Conservation (phyloP, 2,113 vertebrate genomes). For the Pachypanchax playfairii region DNA sequence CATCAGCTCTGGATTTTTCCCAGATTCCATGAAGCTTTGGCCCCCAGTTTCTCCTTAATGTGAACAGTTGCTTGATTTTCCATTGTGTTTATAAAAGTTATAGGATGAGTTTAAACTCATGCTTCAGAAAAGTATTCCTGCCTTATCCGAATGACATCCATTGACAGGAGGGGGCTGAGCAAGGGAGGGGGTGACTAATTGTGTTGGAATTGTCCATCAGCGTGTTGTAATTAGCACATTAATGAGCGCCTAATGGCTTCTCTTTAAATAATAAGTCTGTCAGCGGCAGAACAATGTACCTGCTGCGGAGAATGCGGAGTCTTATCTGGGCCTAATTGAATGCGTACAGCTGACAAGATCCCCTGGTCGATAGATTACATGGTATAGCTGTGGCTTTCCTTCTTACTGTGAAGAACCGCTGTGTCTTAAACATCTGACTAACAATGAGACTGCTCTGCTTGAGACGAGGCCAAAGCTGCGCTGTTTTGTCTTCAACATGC, state of each 20-base stretch:
- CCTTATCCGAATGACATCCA: slow-evolving; percentile 56
- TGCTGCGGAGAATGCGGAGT: slow-evolving; percentile 50
- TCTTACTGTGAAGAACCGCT: slow-evolving; percentile 45
- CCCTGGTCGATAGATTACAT: slow-evolving; percentile 28
- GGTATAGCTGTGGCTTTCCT: slow-evolving; percentile 12
- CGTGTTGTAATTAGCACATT: slow-evolving; percentile 72
- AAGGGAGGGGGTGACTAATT: slow-evolving; percentile 34
- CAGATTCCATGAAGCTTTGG: slow-evolving; percentile 16
- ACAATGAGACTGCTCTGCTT: slow-evolving; percentile 33
- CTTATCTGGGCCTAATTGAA: slow-evolving; percentile 62
- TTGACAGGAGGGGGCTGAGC: neutral
- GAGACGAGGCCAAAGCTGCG: slow-evolving; percentile 5
- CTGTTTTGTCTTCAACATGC: neutral
- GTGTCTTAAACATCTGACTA: slow-evolving; percentile 59
- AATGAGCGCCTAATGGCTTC: slow-evolving; percentile 67
- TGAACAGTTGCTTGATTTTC: slow-evolving; percentile 15
- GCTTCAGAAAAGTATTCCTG: slow-evolving; percentile 34
- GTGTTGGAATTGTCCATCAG: slow-evolving; percentile 61
- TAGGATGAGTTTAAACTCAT: neutral
- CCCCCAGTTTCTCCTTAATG: slow-evolving; percentile 28
- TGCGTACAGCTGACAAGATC: slow-evolving; percentile 49
- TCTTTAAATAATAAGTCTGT: slow-evolving; percentile 61
- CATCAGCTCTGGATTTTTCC: slow-evolving; percentile 1
- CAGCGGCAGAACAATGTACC: slow-evolving; percentile 68
- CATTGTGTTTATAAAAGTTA: slow-evolving; percentile 1